Conservation (phyloP, 2,113 vertebrate species). For the Lipotes vexillifer region DNA sequence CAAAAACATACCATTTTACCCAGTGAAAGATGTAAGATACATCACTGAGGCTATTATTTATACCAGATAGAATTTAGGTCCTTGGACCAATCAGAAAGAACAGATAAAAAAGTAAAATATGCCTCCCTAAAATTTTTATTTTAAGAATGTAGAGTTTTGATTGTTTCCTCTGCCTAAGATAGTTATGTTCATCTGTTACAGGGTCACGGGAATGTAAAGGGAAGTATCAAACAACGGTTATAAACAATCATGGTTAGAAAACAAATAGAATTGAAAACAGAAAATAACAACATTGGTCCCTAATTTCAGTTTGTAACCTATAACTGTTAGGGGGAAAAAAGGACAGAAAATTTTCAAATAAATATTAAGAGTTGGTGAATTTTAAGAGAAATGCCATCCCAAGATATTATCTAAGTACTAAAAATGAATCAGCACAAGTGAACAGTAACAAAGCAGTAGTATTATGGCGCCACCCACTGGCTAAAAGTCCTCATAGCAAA, state of each 20-base stretch:
- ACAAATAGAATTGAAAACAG: not conserved
- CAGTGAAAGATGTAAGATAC: not conserved
- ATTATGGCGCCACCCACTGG: conserved; percentile 50
- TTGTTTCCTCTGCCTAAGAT: not conserved
- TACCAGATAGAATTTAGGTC: not conserved
- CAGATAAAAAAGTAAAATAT: not conserved
- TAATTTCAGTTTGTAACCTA: conserved; percentile 16
- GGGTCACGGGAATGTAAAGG: not conserved
- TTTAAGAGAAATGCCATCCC: not conserved
- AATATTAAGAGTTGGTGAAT: not conserved
- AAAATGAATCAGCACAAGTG: not conserved
- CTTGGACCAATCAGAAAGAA: not conserved
- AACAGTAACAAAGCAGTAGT: not conserved
- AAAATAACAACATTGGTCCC: not conserved
- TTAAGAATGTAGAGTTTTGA: not conserved
- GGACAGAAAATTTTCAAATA: not conserved
- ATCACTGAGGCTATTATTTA: not conserved
- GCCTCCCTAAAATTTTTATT: not conserved
- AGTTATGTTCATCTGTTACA: not conserved
- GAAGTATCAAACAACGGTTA: not conserved
- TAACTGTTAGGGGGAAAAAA: not conserved
- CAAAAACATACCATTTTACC: not conserved
- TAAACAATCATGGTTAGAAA: not conserved
- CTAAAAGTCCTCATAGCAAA: conserved; percentile 14
- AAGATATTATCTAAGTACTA: not conserved